A percentile compares a stretch with the other conserved stretches of the same genome.
Evolutionary conservation across 1,140 invertebrate genomes (phyloP).

Genomic region (Acromyrmex heyeri): DNA sequence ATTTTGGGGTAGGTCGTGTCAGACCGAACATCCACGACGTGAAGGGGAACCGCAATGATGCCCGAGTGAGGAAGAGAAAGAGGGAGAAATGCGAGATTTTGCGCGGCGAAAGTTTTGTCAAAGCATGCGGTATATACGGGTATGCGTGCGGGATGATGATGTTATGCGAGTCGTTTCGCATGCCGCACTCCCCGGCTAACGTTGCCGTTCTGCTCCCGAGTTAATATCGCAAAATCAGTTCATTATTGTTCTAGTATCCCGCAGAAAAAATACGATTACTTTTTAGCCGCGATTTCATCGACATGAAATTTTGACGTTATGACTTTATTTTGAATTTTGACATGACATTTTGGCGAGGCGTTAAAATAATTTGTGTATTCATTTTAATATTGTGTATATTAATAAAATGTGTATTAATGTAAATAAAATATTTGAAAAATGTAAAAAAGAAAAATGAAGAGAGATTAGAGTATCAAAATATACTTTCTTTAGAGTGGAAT

Average conservation of each 20-base stretch:
- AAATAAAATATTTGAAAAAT: neutral
- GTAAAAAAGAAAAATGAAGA: neutral
- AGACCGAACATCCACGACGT: slow-evolving; percentile 27
- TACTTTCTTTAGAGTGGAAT: too few relatives aligned
- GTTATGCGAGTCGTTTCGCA: slow-evolving; percentile 57
- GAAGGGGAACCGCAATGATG: slow-evolving; percentile 24
- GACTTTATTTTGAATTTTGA: neutral
- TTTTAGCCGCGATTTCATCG: neutral
- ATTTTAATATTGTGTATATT: neutral
- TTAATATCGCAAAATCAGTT: slow-evolving; percentile 36
- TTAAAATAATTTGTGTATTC: neutral
- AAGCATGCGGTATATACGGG: slow-evolving; percentile 19
- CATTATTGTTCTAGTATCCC: neutral
- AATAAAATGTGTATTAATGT: neutral
- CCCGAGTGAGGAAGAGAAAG: neutral
- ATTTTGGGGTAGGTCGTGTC: slow-evolving; percentile 84
- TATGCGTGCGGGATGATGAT: slow-evolving; percentile 62
- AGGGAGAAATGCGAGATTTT: slow-evolving; percentile 62
- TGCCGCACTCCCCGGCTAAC: slow-evolving; percentile 29
- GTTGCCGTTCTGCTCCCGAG: slow-evolving; percentile 8
- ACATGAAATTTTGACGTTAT: neutral
- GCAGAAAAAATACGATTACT: slow-evolving; percentile 14
- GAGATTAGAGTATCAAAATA: neutral
- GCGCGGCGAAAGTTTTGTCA: slow-evolving; percentile 73
- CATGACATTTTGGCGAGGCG: neutral